Evolutionary conservation across 2,888 invertebrate genomes (phyloP), one percentile per base, ranked within the genome.

Genomic region (Pseudococcus jackbeardsleyi): DNA sequence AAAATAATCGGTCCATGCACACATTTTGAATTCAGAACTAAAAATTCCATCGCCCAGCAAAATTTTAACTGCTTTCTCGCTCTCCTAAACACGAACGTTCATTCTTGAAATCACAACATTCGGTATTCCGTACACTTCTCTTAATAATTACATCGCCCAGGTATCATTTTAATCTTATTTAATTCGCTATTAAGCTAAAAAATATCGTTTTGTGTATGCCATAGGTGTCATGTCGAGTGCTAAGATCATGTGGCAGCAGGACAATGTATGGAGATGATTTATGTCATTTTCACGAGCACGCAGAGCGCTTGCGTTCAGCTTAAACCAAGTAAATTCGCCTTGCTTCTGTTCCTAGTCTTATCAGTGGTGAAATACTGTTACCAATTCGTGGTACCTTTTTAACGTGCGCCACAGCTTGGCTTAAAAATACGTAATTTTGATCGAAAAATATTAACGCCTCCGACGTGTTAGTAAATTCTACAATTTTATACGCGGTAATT

Each of bases 251-350:
- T 46, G 46, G 46, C 46, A 46, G 46, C 46, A 46, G 46, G 46
- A 46, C 59, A 59, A n/a, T 59, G 59, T 59, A 59, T 46, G 46
- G 15, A 59, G 15, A 59, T 59, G 59, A 59, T 59, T 59, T 59
- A 77, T 77, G 39, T 77, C 77, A 77, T 26, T 77, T 46, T 46
- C 17, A 64, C 64, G 64, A 64, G 64, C 22, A 64, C 19, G 64
- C 64, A 11, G 19, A 22, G 64, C 64, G 64, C 64, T 64, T 64
- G 64, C 64, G 64, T 64, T 17, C 50, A 17, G 26, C 17, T 12
- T 46, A 46, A 46, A 59, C 59, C 19, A 22, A 64, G 64, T 64
- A 64, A 64, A 64, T 64, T 64, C 64, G 22, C 22, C 7, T 64
- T 9, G 64, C 22, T 64, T 19, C 22, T 64, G 22, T 19, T 64